These are phyloP conservation scores for Tachycineta bicolor DNA, from an alignment of 2,113 vertebrate genomes.

Conservation along the genomic window DNA sequence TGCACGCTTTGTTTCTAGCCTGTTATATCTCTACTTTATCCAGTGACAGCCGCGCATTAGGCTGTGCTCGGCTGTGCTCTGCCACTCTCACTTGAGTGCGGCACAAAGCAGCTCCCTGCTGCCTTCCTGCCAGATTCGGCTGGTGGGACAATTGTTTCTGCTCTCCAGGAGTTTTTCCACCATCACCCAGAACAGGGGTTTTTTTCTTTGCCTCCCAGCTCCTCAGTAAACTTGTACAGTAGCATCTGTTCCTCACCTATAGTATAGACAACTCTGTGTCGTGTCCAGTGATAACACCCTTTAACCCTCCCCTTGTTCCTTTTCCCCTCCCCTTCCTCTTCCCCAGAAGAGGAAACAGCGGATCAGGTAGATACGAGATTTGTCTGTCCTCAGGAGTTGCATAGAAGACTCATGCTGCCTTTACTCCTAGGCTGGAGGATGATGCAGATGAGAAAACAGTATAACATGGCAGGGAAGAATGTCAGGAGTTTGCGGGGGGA, in stretches of 20 bases:
- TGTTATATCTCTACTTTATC: conserved; percentile 49
- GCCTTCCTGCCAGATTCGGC: neutral
- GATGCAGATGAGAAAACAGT: neutral
- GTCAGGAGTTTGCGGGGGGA: neutral
- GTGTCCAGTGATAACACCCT: neutral
- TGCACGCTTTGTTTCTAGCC: conserved; percentile 62
- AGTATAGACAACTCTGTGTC: neutral
- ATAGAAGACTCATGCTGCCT: neutral
- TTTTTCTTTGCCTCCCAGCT: neutral
- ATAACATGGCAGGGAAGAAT: neutral
- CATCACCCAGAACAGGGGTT: neutral
- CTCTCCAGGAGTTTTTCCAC: conserved; percentile 6
- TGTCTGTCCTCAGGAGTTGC: neutral
- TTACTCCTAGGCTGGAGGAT: neutral
- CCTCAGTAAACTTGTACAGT: neutral
- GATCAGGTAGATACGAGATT: conserved; percentile 9
- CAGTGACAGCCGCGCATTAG: conserved; percentile 36
- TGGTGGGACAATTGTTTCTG: conserved; percentile 9
- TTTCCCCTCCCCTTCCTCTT: conserved; percentile 64
- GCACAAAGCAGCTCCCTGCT: neutral
- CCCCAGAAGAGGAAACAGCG: neutral
- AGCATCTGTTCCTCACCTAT: neutral
- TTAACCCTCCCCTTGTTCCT: conserved; percentile 55
- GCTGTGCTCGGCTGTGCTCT: neutral
- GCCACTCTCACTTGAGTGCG: neutral